Base-by-base conservation (phyloP, 2,113 vertebrate species). In the Anas platyrhynchos region DNA sequence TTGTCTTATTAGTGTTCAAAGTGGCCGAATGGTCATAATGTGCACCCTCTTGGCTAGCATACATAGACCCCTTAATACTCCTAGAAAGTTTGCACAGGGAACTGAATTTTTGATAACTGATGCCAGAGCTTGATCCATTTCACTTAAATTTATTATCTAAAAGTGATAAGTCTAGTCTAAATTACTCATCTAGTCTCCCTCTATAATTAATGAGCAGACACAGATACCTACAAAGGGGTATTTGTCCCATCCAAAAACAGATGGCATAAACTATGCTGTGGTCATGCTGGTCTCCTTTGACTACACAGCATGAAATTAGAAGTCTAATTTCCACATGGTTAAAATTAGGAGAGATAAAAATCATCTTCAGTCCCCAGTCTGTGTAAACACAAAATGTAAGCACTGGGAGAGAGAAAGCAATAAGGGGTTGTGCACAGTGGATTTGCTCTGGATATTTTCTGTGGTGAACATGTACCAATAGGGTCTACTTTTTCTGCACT, bases 261-360 rank as follows among this genome's bases (percentile, higher is more conserved):
- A 71, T 92, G 80, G 83, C 76, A 65, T 74, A 66, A 86, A 90
- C 79, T 63, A 22, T 71, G 77, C 73, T 92, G 52, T 74, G 63
- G 86, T 84, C 92, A 55, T 63, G 52, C n/a, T 62, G 38, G 41
- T 78, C 86, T 95, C 31, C 91, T 96, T 97, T 96, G 95, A 97
- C 91, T 77, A 88, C 59, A 75, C 43, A 83, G 91, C 94, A 94
- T 93, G 92, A 96, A 97, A 97, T 97, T 96, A 93, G 65, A 83
- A 34, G 68, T 78, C 88, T 95, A 86, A 92, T 94, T 95, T 96
- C 68, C 65, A 88, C 86, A 46, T 20, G 72, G 86, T 88, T 92
- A 91, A 92, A 97, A 94, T 78, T 83, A 92, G 61, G n/a, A 61
- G 48, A 26, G 31, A 83, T 50, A 78, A 93, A 95, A 92, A 79